Evolutionary conservation across 2,113 vertebrate species (phyloP).

Genomic region (Terrapene triunguis): DNA sequence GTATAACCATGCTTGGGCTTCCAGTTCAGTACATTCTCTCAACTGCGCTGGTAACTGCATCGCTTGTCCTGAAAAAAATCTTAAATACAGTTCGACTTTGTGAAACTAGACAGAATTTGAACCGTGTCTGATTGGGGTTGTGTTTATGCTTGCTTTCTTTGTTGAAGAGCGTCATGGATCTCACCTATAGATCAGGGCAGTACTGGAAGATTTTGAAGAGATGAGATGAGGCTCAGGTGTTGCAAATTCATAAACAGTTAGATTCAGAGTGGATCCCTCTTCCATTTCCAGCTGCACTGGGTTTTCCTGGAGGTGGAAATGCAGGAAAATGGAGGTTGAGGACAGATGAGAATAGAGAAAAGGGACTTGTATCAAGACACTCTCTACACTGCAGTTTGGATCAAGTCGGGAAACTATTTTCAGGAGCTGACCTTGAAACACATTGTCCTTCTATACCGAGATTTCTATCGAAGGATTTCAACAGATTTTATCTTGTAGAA

Average conservation of each 20-base stretch:
- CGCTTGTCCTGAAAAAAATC: neutral
- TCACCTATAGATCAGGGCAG: neutral
- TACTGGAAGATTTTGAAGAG: neutral
- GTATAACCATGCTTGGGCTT: neutral
- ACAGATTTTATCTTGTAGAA: fast-evolving
- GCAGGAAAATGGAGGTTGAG: neutral
- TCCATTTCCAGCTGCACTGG: neutral
- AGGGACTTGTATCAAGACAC: neutral
- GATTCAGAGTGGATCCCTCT: neutral
- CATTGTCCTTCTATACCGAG: neutral
- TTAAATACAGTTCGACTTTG: neutral
- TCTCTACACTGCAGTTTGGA: neutral
- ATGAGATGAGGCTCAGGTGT: neutral
- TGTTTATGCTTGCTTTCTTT: fast-evolving
- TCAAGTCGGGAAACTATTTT: fast-evolving
- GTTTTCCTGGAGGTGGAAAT: neutral
- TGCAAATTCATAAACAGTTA: neutral
- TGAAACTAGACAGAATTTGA: neutral
- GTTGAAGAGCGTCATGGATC: neutral
- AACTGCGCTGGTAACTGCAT: neutral
- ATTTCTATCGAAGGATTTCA: neutral
- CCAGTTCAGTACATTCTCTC: neutral
- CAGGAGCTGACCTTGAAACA: neutral
- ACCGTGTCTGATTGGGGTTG: neutral
- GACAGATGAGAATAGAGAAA: neutral